These are phyloP conservation scores for Chymomyza costata DNA, from an alignment of 1,140 invertebrate genomes.

Conservation along the genomic window DNA sequence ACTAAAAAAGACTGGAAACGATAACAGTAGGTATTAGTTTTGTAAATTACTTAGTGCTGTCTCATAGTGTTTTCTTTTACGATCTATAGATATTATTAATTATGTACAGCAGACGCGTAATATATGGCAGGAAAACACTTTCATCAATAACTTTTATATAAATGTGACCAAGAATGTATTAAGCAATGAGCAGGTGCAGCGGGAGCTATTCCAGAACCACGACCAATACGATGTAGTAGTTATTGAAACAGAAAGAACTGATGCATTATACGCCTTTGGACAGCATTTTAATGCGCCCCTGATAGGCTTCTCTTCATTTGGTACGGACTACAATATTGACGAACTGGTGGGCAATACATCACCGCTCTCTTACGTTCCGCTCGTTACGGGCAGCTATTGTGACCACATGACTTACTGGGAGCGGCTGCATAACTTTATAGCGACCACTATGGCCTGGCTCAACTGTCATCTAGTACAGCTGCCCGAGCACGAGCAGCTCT, in stretches of 20 bases:
- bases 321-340: slow-evolving; percentile 54
- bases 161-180: slow-evolving; percentile 24
- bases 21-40: slow-evolving; percentile 35
- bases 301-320: slow-evolving; percentile 65
- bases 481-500: slow-evolving; percentile 56
- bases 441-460: slow-evolving; percentile 30
- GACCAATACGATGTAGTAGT: slow-evolving; percentile 55
- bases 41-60: not conserved
- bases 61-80: slow-evolving; percentile 20
- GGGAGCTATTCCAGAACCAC: slow-evolving; percentile 34
- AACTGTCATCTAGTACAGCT: slow-evolving; percentile 34
- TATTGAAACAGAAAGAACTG: slow-evolving; percentile 41
- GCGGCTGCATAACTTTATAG: slow-evolving; percentile 69
- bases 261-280: slow-evolving; percentile 57
- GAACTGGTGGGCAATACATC: slow-evolving; percentile 71
- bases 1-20: slow-evolving; percentile 28
- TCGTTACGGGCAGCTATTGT: slow-evolving; percentile 46
- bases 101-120: slow-evolving; percentile 4
- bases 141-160: slow-evolving; percentile 41
- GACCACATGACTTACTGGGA: slow-evolving; percentile 75
- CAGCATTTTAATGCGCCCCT: slow-evolving; percentile 64
- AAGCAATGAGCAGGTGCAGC: slow-evolving; percentile 36
- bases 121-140: slow-evolving; percentile 44
- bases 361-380: slow-evolving; percentile 66
- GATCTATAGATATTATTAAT: slow-evolving; percentile 35